Percentiles rank a stretch among this genome's conserved stretches.
Conservation (phyloP, 2,797 vertebrate genomes). For the Botia almorhae region DNA sequence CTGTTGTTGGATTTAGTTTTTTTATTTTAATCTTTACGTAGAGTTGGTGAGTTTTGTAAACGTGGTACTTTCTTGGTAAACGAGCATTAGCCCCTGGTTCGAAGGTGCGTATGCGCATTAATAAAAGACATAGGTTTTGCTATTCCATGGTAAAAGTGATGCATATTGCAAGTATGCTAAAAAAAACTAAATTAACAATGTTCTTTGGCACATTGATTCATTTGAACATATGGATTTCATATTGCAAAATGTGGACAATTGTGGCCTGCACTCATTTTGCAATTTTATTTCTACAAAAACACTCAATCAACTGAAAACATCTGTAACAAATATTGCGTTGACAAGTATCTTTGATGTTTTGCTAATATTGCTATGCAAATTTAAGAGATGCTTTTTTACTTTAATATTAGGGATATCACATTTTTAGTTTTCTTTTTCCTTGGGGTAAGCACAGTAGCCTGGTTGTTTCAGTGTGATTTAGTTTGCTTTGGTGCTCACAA, state of each 20-base stretch:
- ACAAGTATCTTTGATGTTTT: neutral
- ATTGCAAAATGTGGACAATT: neutral
- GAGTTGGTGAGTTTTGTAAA: constrained; percentile 49
- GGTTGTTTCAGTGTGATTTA: neutral
- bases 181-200: neutral
- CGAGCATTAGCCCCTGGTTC: constrained; percentile 48
- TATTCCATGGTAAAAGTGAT: neutral
- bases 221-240: neutral
- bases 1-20: constrained; percentile 57
- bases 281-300: constrained; percentile 4
- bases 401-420: neutral
- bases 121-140: constrained; percentile 10
- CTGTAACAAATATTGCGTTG: neutral
- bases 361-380: neutral
- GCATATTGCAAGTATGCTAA: neutral
- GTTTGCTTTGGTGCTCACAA: constrained; percentile 20
- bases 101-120: constrained; percentile 33
- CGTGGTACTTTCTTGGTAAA: constrained; percentile 53
- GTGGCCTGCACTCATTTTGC: neutral
- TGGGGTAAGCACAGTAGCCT: neutral
- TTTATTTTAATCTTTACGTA: neutral
- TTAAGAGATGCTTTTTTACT: too few relatives aligned
- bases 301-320: neutral
- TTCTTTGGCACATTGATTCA: neutral
- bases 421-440: neutral